phyloP scores from a whole-genome alignment of 2,797 vertebrate species.

The Poecilia picta region DNA sequence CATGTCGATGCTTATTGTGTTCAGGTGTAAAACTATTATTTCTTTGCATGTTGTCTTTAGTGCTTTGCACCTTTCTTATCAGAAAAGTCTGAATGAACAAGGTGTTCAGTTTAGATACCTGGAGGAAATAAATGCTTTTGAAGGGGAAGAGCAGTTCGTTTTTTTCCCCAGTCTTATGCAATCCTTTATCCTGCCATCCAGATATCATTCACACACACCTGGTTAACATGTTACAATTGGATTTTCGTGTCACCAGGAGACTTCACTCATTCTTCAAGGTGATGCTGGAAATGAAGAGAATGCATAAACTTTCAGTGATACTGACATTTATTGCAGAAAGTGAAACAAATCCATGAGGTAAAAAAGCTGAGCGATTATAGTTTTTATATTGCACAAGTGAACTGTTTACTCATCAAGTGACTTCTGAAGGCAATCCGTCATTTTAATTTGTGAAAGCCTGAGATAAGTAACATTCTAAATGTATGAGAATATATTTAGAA shows the following conservation, averaged over 20 bases:
- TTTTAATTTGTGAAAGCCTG: no score
- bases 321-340: conserved; percentile 1
- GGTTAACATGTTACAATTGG: conserved; percentile 10
- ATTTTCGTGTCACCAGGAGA: conserved; percentile 16
- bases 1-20: conserved; percentile 24
- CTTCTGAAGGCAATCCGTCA: not conserved
- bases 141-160: conserved; percentile 13
- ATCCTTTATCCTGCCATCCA: conserved; percentile 11
- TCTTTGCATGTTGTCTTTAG: conserved; percentile 20
- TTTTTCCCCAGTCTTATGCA: conserved; percentile 10
- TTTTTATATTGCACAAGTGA: not conserved
- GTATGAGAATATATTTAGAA: not conserved
- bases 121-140: conserved; percentile 41
- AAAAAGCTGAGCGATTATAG: not conserved
- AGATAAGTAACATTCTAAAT: no score
- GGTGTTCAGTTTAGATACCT: conserved; percentile 17
- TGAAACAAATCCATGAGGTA: not conserved
- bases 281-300: not conserved
- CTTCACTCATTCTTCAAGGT: conserved; percentile 1
- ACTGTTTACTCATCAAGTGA: not conserved
- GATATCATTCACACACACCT: conserved; percentile 13
- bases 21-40: conserved; percentile 21
- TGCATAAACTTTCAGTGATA: not conserved
- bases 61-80: conserved; percentile 7
- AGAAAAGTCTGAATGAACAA: conserved; percentile 18